Base-by-base conservation (phyloP, 1,140 invertebrate genomes). In the Drosophila varians region DNA sequence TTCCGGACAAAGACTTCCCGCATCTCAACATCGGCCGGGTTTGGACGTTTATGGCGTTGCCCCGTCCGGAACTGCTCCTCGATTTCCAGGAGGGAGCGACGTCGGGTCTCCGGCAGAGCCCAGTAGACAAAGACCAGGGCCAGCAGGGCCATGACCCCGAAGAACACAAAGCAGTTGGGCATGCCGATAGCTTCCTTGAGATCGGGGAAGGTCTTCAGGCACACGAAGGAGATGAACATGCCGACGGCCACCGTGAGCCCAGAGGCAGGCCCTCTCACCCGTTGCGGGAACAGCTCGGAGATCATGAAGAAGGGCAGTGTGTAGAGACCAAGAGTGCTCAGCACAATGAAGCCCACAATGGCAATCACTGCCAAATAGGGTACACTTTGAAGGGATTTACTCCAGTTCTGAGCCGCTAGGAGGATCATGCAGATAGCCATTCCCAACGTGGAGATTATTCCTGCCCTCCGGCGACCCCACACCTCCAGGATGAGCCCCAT, bases 101-200 rank as follows among this genome's bases (percentile, higher is more conserved):
- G 95, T 65, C 95, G 95, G 0, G 96, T 98, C 90, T 98, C 97
- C 0, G 97, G 96, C 3, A 98, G 86, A 11, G 93, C 93, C 5
- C 94, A 89, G 2, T 93, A 88, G 0, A 96, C 92, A 74, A 96
- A 96, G 1, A 97, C 49, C 0, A 94, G 93, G 0, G 95, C 95
- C 1, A 95, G 3, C 0, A 95, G 73, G 0, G 95, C 94, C 26
- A 96, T 88, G 0, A 91, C 84, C 0, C 94, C 93, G 90, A 95
- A 98, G 57, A 96, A 93, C 53, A 94, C 94, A 79, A 96, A 97
- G 0, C 94, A 93, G 0, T 93, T 94, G 23, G 93, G 91, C 45
- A 93, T 92, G 2, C 94, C 94, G 60, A 96, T 91, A 1, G 58
- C 14, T 0, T 78, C 14, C n/a, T 93, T 89, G 79, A 95, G 90